Evolutionary conservation across 2,797 vertebrate species (phyloP).

Genomic region (Champsocephalus gunnari): DNA sequence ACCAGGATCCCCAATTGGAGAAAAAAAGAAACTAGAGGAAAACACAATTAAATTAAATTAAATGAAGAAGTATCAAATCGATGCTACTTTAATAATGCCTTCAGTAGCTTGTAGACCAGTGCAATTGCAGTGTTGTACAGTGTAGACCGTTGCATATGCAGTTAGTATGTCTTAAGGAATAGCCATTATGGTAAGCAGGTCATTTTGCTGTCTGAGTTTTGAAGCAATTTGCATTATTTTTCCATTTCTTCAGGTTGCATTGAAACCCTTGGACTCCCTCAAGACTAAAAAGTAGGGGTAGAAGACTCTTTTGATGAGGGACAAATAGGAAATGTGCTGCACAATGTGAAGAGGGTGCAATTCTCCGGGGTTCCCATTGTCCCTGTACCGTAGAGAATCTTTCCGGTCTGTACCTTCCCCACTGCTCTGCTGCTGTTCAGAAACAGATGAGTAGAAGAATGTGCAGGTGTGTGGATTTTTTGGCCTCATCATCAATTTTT

Average conservation of each 20-base stretch:
- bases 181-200: constrained; percentile 85
- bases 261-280: constrained; percentile 85
- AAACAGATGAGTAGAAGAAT: constrained; percentile 76
- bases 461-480: constrained; percentile 58
- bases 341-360: constrained; percentile 86
- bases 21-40: constrained; percentile 43
- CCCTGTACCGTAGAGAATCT: constrained; percentile 70
- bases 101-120: constrained; percentile 16
- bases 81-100: constrained; percentile 38
- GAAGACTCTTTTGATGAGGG: constrained; percentile 83
- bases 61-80: constrained; percentile 63
- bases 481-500: constrained; percentile 48
- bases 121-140: constrained; percentile 56
- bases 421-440: constrained; percentile 75
- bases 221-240: constrained; percentile 87
- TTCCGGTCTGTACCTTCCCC: constrained; percentile 34
- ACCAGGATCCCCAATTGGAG: constrained; percentile 24
- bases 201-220: constrained; percentile 86
- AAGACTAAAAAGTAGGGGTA: constrained; percentile 85
- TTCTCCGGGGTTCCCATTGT: constrained; percentile 86
- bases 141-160: constrained; percentile 68
- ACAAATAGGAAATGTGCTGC: constrained; percentile 86
- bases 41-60: constrained; percentile 52
- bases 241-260: constrained; percentile 85
- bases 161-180: constrained; percentile 74